phyloP scores from a whole-genome alignment of 30 jellyfish, hydroid and myxozoan genomes.

The Clytia hemisphaerica region DNA sequence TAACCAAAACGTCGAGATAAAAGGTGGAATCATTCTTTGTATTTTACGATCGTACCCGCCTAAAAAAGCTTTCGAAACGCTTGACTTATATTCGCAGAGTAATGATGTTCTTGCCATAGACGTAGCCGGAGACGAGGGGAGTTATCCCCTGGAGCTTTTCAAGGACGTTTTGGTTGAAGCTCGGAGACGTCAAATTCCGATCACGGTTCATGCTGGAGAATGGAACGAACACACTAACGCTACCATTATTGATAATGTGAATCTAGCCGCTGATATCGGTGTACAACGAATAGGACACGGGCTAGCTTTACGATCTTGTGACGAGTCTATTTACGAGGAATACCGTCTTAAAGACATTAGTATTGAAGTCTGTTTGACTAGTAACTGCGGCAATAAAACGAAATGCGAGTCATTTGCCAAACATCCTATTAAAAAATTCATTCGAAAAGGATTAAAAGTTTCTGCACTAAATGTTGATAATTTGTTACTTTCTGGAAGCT shows the following conservation, averaged over 20 bases:
- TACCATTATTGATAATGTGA: constrained; percentile 10
- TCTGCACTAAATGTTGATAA: constrained; percentile 21
- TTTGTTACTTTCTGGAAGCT: constrained; percentile 25
- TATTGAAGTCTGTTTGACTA: constrained; percentile 34
- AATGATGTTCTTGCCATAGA: constrained; percentile 24
- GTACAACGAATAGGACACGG: constrained; percentile 40
- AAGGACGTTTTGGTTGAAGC: constrained; percentile 13
- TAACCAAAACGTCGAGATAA: not conserved
- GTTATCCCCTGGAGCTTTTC: constrained; percentile 9
- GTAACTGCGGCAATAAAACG: constrained; percentile 21
- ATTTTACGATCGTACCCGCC: constrained; percentile 34
- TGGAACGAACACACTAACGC: constrained; percentile 13
- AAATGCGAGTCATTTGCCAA: constrained; percentile 10
- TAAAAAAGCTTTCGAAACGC: not conserved
- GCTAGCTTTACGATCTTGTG: constrained; percentile 5
- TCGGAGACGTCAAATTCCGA: not conserved
- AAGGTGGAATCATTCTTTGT: constrained; percentile 28
- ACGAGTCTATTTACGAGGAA: not conserved
- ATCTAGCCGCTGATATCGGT: constrained; percentile 22
- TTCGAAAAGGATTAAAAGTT: not conserved
- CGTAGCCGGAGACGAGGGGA: constrained; percentile 36
- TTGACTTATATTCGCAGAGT: not conserved
- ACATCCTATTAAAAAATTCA: constrained; percentile 7
- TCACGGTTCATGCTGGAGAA: constrained; percentile 38
- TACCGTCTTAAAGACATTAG: not conserved